phyloP scores from a whole-genome alignment of 2,113 vertebrate genomes.

The Cavia aperea region DNA sequence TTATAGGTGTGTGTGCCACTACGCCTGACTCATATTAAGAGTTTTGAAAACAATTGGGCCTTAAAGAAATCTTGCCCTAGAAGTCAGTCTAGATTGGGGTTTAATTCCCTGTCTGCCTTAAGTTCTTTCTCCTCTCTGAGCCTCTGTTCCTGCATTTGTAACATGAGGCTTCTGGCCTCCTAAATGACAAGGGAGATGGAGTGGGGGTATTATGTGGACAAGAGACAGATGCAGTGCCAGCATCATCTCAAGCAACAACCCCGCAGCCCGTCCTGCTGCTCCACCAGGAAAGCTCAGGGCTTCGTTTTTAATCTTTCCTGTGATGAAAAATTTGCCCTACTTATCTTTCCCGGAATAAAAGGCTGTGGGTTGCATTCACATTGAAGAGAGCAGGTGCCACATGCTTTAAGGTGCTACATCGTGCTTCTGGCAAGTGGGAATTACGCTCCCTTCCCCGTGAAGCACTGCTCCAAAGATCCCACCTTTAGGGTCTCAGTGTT shows the following conservation, averaged over 20 bases:
- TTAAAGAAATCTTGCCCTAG: constrained; percentile 9
- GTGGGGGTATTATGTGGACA: neutral
- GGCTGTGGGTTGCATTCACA: constrained; percentile 26
- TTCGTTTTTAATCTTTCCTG: neutral
- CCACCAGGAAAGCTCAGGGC: neutral
- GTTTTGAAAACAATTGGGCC: constrained; percentile 23
- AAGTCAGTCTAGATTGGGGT: neutral
- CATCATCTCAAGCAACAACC: neutral
- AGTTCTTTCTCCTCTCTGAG: neutral
- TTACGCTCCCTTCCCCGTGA: neutral
- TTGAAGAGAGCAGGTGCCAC: neutral
- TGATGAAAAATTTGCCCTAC: constrained; percentile 45
- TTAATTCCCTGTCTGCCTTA: constrained; percentile 12
- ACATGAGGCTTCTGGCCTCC: neutral
- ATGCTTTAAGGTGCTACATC: neutral
- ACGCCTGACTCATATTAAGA: neutral
- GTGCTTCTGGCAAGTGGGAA: neutral
- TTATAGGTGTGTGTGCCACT: too few relatives aligned
- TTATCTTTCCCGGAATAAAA: constrained; percentile 52
- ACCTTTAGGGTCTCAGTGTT: neutral
- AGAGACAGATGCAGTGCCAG: neutral
- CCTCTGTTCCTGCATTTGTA: neutral
- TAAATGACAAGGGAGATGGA: neutral
- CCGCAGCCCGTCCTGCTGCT: neutral
- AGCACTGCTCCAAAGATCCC: neutral